phyloP scores from a whole-genome alignment of 2,113 vertebrate species.

The Diphyllodes magnificus region DNA sequence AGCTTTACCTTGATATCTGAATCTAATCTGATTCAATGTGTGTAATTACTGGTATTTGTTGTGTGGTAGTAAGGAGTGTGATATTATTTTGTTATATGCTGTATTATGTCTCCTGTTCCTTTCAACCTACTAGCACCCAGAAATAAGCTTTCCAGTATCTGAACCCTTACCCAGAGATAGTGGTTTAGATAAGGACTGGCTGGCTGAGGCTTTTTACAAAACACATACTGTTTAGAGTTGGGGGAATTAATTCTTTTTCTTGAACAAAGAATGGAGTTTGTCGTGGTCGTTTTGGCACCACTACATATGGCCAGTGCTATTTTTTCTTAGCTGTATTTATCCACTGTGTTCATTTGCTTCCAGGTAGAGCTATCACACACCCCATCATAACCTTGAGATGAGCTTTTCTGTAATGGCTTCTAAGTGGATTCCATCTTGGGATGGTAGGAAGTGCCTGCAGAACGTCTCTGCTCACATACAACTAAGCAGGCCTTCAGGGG shows the following conservation, averaged over 20 bases:
- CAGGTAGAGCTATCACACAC: background rate
- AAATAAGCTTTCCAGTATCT: background rate
- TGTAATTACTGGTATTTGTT: background rate
- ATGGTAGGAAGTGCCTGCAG: background rate
- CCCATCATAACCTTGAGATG: background rate
- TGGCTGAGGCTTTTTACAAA: background rate
- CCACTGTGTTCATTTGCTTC: background rate
- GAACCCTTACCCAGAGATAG: background rate
- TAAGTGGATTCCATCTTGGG: background rate
- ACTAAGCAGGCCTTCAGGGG: background rate
- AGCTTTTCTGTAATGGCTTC: background rate
- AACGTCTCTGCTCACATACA: background rate
- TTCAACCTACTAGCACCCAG: background rate
- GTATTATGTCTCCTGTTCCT: background rate
- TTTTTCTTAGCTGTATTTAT: background rate
- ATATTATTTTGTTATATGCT: background rate
- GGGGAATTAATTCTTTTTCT: background rate
- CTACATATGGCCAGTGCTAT: background rate
- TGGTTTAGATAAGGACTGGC: background rate
- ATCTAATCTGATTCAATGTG: slow-evolving; percentile 20
- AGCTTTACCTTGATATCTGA: slow-evolving; percentile 20
- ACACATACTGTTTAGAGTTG: background rate
- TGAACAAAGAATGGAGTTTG: background rate
- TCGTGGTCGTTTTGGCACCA: background rate
- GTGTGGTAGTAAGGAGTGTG: background rate